Evolutionary conservation across 2,888 invertebrate species (phyloP), one percentile per base, ranked within the genome.

Genomic region (Leucoptera coffeella): DNA sequence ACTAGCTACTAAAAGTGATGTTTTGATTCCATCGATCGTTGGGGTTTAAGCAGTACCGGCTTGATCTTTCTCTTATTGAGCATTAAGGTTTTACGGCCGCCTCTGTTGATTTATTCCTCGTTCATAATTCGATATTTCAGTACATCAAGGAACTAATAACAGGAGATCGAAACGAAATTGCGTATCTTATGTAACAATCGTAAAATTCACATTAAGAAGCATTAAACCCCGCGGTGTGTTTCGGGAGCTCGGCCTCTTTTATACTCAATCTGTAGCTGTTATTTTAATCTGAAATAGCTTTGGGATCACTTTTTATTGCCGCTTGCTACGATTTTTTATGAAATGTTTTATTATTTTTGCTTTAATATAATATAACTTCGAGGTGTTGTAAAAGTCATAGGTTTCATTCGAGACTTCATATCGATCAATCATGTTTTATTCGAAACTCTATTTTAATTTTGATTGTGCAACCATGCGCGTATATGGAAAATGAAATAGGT

Each of bases 161-260:
- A 42, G 45, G 49, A 54, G 60, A 65, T 60, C 62, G 60, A 60
- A 65, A 67, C 50, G 42, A 47, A 52, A 58, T 60, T 64, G 62
- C 60, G 50, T 53, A 46, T 61, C 59, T 65, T 65, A 59, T 62
- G 65, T 60, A 65, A 67, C 59, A 56, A 58, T 60, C 67, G 59
- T 69, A 69, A 69, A 69, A 67, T 64, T 49, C 60, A 59, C 67
- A 67, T 67, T 69, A 69, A 64, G 61, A 52, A 50, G 65, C 69
- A 67, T 67, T 65, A 65, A 59, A 51, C 43, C 39, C 39, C 45
- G 50, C 45, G 50, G 47, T 50, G 47, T 52, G 50, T 48, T 45
- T 50, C 42, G 40, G 43, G 43, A 43, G 45, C 50, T 49, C 50
- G 42, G 54, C n/a, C 50, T 50, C 53, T 59, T 52, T 50, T 50